These are phyloP conservation scores for Taeniopygia guttata DNA, from an alignment of 2,797 vertebrate species.

Conservation along the genomic window DNA sequence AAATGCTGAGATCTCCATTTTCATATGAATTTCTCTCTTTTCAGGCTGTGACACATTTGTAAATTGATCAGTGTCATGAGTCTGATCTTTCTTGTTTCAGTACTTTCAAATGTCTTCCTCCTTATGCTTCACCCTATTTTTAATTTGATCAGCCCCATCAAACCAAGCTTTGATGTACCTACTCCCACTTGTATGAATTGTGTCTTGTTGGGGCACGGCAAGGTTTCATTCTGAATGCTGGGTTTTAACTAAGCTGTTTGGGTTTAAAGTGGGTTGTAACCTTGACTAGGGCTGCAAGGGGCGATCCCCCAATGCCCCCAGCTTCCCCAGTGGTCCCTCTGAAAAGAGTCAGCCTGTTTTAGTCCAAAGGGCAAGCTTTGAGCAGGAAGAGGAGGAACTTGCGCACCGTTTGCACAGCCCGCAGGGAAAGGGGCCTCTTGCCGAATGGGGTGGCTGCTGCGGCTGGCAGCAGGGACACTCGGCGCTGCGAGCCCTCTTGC, in stretches of 20 bases:
- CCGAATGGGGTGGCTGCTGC: neutral
- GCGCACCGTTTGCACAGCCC: neutral
- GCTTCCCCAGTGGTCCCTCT: neutral
- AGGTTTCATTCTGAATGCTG: neutral
- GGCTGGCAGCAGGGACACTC: neutral
- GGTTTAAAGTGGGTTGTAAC: fast-evolving
- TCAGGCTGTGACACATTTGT: too few relatives aligned
- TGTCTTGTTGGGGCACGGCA: fast-evolving
- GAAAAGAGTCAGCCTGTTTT: fast-evolving
- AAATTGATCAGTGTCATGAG: neutral
- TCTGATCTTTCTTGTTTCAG: too few relatives aligned
- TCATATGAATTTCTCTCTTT: neutral
- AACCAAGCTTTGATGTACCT: neutral
- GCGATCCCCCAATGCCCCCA: too few relatives aligned
- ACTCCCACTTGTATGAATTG: fast-evolving
- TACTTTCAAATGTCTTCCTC: neutral
- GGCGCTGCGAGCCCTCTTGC: neutral
- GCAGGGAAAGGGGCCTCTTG: neutral
- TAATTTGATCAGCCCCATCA: too few relatives aligned
- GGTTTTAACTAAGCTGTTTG: fast-evolving
- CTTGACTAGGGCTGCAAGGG: fast-evolving
- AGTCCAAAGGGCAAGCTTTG: neutral
- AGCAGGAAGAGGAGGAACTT: neutral
- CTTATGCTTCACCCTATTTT: neutral
- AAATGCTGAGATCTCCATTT: fast-evolving